Evolutionary conservation across 2,888 invertebrate species (phyloP), one percentile per base, ranked within the genome.

Genomic region (Bembecia ichneumoniformis): DNA sequence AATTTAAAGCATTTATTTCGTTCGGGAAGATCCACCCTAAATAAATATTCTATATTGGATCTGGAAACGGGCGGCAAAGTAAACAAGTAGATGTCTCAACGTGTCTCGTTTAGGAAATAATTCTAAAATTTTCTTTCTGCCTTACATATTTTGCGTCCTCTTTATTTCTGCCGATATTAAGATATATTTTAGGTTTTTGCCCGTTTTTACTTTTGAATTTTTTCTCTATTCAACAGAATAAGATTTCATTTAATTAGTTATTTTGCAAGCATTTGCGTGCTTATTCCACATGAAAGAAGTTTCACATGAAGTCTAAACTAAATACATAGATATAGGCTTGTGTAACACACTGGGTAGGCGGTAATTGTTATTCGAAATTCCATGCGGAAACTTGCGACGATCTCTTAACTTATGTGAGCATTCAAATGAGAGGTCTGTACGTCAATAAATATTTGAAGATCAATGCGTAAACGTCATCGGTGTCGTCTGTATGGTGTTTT

Each of bases 261-360:
- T 40, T 40, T 14, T n/a, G 11, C 14, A 11, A 40, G n/a, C 0
- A 40, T 40, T 40, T 40, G 11, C 40, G 11, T 13, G 40, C 5
- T n/a, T n/a, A 13, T 40, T 13, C 13, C 13, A 40, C 13, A 14
- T 40, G 14, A 40, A 40, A 40, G 40, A 56, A 40, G 40, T 40
- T 40, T 40, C 14, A 40, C 14, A 14, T n/a, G 40, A 40, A 40
- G 40, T 3, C 40, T 40, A 40, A n/a, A 13, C 14, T n/a, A 40
- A 4, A 40, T 14, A 40, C 40, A 28, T 40, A 40, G 40, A 14
- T 40, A 13, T 14, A 40, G 14, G 40, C 14, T 46, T 46, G 16
- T 20, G 44, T 11, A 16, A 44, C 13, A 15, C 13, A 66, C 49
- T 47, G 47, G 64, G 65, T 71, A 59, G 70, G 71, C 69, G 70